Conservation (phyloP, 2,888 invertebrate genomes). For the Eumacrocentrus americanus region DNA sequence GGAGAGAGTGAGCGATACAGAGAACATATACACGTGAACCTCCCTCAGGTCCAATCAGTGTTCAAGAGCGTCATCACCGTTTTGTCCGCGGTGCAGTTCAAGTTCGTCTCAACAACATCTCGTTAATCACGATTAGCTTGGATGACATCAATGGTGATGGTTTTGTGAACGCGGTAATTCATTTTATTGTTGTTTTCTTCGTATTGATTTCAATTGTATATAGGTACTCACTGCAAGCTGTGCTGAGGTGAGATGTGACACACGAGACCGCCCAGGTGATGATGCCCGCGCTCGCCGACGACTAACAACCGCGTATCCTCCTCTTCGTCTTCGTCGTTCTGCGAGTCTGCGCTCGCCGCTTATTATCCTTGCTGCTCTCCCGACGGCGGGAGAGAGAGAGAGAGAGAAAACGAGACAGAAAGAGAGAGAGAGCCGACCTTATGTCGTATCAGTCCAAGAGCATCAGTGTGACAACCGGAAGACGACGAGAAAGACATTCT, state of each 20-base stretch:
- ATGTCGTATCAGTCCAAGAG: not conserved
- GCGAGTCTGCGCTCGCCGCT: constrained; percentile 26
- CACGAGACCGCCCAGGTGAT: constrained; percentile 25
- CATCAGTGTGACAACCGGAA: constrained; percentile 4
- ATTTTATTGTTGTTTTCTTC: not conserved
- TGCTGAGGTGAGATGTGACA: constrained; percentile 1
- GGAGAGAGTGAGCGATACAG: constrained; percentile 28
- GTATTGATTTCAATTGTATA: not conserved
- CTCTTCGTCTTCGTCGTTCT: constrained; percentile 13
- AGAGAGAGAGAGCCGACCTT: constrained; percentile 25
- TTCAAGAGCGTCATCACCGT: constrained; percentile 17
- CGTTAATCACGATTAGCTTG: not conserved
- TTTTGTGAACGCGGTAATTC: not conserved
- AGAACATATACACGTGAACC: constrained; percentile 12
- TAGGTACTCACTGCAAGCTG: not conserved
- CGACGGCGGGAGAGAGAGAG: constrained; percentile 17
- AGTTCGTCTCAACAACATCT: constrained; percentile 39
- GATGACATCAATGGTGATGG: not conserved
- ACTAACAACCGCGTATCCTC: constrained; percentile 23
- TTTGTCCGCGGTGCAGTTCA: constrained; percentile 17
- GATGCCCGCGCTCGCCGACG: constrained; percentile 23
- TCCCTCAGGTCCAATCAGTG: constrained; percentile 11
- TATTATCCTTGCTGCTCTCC: constrained; percentile 3
- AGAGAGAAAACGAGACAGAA: constrained; percentile 27
- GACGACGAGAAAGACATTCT: not conserved